Conservation (phyloP, 2,888 invertebrate genomes). For the Mesorhabditis sp. region DNA sequence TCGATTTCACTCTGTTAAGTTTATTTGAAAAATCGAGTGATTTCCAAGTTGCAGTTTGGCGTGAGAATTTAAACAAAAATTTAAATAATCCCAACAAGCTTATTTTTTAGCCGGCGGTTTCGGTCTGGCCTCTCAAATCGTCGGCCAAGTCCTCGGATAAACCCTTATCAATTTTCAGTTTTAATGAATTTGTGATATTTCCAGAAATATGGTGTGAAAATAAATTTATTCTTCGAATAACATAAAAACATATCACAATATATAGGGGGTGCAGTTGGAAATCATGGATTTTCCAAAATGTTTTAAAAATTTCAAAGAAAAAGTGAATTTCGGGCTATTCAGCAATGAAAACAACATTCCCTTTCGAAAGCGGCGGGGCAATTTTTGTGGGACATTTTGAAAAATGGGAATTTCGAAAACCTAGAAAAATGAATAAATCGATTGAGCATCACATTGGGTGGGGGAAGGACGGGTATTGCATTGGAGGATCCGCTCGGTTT, state of each 20-base stretch:
- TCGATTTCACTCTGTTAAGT: too few relatives aligned
- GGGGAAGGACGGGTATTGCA: conserved; percentile 1
- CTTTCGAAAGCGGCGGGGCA: background rate
- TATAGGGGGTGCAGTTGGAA: background rate
- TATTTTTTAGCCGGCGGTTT: background rate
- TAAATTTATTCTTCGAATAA: background rate
- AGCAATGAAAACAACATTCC: background rate
- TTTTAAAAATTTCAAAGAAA: background rate
- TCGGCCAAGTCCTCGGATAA: background rate
- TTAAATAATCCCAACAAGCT: too few relatives aligned
- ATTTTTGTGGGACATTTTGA: background rate
- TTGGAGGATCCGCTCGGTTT: too few relatives aligned
- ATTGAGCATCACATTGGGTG: background rate
- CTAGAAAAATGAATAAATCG: background rate
- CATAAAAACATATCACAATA: background rate
- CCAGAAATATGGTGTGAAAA: background rate
- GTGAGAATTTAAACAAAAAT: background rate
- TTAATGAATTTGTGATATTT: background rate
- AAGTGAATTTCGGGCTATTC: conserved; percentile 1
- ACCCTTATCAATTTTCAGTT: background rate
- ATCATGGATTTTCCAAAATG: background rate
- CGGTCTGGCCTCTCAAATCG: background rate
- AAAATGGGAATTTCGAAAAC: background rate
- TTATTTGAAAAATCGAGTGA: too few relatives aligned
- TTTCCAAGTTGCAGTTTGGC: background rate